These are phyloP conservation scores for Pseudococcus jackbeardsleyi DNA, from an alignment of 2,888 invertebrate genomes.

Conservation along the genomic window DNA sequence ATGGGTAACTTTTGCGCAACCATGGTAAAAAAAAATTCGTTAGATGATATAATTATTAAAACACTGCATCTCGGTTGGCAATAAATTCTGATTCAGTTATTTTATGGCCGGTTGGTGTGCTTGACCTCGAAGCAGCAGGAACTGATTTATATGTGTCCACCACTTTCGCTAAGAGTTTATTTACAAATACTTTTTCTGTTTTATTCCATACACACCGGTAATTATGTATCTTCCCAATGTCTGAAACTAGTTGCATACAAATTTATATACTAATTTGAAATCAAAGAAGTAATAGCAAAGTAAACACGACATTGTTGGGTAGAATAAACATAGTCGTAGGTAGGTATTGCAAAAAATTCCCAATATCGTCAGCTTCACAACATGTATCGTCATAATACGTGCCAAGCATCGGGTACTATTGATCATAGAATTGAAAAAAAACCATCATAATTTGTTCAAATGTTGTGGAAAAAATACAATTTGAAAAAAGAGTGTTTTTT, in stretches of 20 bases:
- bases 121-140: conserved; percentile 52
- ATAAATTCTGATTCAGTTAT: conserved; percentile 51
- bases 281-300: background rate
- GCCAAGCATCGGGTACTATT: background rate
- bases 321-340: background rate
- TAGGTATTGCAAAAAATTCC: background rate
- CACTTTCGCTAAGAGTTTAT: conserved; percentile 48
- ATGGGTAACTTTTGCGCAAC: background rate
- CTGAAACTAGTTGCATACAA: conserved; percentile 30
- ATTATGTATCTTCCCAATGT: background rate
- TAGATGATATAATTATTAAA: conserved; percentile 36
- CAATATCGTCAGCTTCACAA: background rate
- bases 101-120: conserved; percentile 43
- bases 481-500: background rate
- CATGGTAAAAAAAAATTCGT: background rate
- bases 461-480: background rate
- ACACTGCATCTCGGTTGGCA: conserved; percentile 8
- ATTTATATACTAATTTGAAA: conserved; percentile 11
- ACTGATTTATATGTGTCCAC: conserved; percentile 50
- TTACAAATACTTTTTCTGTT: conserved; percentile 48
- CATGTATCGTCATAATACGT: background rate
- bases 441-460: background rate
- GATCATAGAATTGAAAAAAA: conserved; percentile 6
- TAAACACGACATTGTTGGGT: background rate
- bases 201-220: conserved; percentile 8